Evolutionary conservation across 2,888 invertebrate genomes (phyloP), one percentile per base, ranked within the genome.

Genomic region (Anarsia innoxiella): DNA sequence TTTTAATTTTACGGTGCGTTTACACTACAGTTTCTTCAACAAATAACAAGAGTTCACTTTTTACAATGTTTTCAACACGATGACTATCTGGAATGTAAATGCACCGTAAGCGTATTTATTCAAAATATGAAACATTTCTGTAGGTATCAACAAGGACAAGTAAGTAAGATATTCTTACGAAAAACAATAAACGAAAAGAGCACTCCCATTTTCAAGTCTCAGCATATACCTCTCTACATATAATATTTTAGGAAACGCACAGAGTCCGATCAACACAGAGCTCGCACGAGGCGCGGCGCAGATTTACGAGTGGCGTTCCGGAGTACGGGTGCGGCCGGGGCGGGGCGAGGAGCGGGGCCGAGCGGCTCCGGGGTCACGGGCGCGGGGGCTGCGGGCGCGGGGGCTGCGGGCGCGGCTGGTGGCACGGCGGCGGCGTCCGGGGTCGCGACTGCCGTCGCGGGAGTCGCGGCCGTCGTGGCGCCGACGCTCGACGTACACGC

Each of bases 371-470:
- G 10, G 8, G 13, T 8, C 8, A 14, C 1, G 2, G 13, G 29
- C 29, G 10, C 11, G n/a, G n/a, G n/a, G n/a, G 12, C 72, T 42
- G 69, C 75, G 33, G 63, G 78, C 44, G 53, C 77, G 53, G 62
- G 75, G 56, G 58, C 71, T 42, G 47, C 56, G 29, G 53, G 56
- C 42, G 51, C 65, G 40, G 59, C 65, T 27, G 59, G 6, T 26
- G 27, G 27, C 39, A 35, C 48, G 11, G 66, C 61, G 35, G 65
- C 63, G 30, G 63, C 41, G 41, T 60, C 59, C n/a, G 64, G 51
- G 26, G 60, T 50, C 49, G 69, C 58, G 46, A 59, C n/a, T n/a
- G n/a, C n/a, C n/a, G n/a, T n/a, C n/a, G 77, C 77, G 49, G 75
- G 70, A 39, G 70, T 75, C 9, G 71, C 71, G 12, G 68, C 73